Base-by-base conservation (phyloP, 1,140 invertebrate species). In the Drosophila pachea region DNA sequence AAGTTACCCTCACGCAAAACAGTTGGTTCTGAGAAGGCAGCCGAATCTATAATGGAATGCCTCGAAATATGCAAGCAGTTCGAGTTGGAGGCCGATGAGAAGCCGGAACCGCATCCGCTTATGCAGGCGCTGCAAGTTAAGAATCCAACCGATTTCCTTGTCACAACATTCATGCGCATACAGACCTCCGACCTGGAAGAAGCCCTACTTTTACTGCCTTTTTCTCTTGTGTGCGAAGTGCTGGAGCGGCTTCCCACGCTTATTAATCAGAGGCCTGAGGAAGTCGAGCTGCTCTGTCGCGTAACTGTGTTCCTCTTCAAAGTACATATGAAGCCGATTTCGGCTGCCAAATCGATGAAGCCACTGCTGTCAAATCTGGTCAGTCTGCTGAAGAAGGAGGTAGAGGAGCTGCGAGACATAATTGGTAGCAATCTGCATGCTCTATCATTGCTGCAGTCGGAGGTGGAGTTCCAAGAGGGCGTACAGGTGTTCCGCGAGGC, bases 171-270 rank as follows among this genome's bases (percentile, higher is more conserved):
- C 6, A 93, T 92, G 81, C 93, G 93, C 76, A 94, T 98, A 75
- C 93, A 94, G 61, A 90, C 94, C 3, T 95, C 97, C 89, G 97
- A 99, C 87, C 90, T 99, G 43, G 97, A 99, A 89, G 96, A 98
- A 90, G 92, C 96, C 0, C 90, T 99, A 3, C 86, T 99, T 0
- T 90, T 98, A 7, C 90, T 99, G 29, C 96, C 97, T 14, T 97
- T 97, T 83, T 92, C 93, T 29, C 92, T 93, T 55, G 95, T 97
- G 0, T 94, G 94, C 74, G 93, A 97, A 48, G 91, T 99, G 50
- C 90, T 99, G 0, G 89, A 93, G 63, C 90, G 94, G 70, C 86
- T 99, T 42, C 93, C 94, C 0, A 88, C 90, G 2, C 89, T 97
- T 29, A 90, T 97, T 0, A 90, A 92, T 16, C 90, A 92, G 68